phyloP scores from a whole-genome alignment of 2,888 invertebrate species.

The Agapostemon virescens region DNA sequence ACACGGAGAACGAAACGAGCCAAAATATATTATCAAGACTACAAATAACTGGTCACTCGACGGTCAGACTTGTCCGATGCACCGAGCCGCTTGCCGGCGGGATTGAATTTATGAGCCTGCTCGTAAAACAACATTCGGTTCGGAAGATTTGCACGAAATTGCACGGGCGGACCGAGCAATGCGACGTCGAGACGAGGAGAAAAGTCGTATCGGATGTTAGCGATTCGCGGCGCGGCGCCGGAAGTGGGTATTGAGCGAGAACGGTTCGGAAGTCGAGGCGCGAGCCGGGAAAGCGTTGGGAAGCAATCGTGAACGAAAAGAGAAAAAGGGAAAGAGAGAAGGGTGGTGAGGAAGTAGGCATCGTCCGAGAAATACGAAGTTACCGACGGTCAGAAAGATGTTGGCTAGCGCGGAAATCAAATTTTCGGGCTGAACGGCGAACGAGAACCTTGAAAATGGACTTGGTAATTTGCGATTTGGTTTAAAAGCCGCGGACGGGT shows the following conservation, averaged over 20 bases:
- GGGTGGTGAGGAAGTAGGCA: not conserved
- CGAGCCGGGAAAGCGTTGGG: slow-evolving; percentile 15
- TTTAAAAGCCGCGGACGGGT: slow-evolving; percentile 45
- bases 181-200: slow-evolving; percentile 5
- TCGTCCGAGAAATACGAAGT: slow-evolving; percentile 21
- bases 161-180: slow-evolving; percentile 20
- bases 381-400: slow-evolving; percentile 23
- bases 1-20: not conserved
- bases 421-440: slow-evolving; percentile 56
- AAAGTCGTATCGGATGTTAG: slow-evolving; percentile 42
- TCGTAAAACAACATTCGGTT: not conserved
- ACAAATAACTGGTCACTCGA: not conserved
- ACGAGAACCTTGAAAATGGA: slow-evolving; percentile 60
- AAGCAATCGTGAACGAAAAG: not conserved
- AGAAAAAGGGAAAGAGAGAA: not conserved
- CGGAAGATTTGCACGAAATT: slow-evolving; percentile 26
- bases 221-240: slow-evolving; percentile 24
- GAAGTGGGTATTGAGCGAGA: slow-evolving; percentile 14
- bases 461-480: slow-evolving; percentile 60
- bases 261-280: slow-evolving; percentile 20
- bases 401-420: slow-evolving; percentile 55
- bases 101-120: not conserved
- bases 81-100: not conserved
- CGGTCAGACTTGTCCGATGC: not conserved
- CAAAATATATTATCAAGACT: not conserved